These are phyloP conservation scores for Lithophane semibrunnea DNA, from an alignment of 2,888 invertebrate species.

Conservation along the genomic window DNA sequence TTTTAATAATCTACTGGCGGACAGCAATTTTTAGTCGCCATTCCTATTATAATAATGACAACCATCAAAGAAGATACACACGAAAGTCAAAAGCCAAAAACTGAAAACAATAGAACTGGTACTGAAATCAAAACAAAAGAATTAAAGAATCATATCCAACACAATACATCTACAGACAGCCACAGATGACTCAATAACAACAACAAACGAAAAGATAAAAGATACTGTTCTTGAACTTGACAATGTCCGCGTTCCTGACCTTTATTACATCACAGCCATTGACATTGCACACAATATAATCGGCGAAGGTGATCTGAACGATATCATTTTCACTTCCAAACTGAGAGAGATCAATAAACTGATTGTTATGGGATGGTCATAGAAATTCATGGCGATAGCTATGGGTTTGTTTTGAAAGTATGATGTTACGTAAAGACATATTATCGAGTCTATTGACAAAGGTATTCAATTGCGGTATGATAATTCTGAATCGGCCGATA, in stretches of 20 bases:
- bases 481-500: not conserved
- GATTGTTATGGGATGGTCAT: constrained; percentile 52
- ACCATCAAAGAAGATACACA: not conserved
- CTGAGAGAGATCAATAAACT: constrained; percentile 70
- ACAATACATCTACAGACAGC: constrained; percentile 1
- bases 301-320: constrained; percentile 72
- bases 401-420: constrained; percentile 19
- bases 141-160: constrained; percentile 1
- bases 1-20: too few relatives aligned
- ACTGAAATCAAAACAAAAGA: constrained; percentile 26
- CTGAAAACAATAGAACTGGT: not conserved
- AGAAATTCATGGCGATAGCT: constrained; percentile 39
- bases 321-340: constrained; percentile 79
- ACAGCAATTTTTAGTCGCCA: too few relatives aligned
- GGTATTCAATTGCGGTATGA: not conserved
- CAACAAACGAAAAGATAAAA: constrained; percentile 50
- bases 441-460: not conserved
- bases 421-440: constrained; percentile 12
- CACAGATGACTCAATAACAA: constrained; percentile 48
- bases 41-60: too few relatives aligned
- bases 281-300: constrained; percentile 77
- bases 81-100: not conserved
- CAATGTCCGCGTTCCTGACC: constrained; percentile 57
- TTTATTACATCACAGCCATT: constrained; percentile 65
- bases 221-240: constrained; percentile 62